Evolutionary conservation across 2,888 invertebrate genomes (phyloP), one percentile per base, ranked within the genome.

Genomic region (Petrolisthes cinctipes): DNA sequence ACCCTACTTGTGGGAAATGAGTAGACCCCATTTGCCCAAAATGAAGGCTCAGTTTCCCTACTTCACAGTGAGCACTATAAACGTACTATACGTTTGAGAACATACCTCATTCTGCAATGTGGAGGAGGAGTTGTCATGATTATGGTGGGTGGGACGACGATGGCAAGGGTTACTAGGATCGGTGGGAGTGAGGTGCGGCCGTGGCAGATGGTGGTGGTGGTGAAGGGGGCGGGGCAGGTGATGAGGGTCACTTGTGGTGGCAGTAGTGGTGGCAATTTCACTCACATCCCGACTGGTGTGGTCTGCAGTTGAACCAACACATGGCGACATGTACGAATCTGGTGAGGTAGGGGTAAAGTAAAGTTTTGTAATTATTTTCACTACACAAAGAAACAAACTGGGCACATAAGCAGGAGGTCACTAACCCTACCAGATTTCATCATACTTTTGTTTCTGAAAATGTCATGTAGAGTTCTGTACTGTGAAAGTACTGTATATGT

Each of bases 241-340:
- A 20, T 17, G 66, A 53, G 23, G 82, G 68, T 82, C 68, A 53
- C 68, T 61, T 66, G 82, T 56, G 66, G 57, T 82, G 82, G 82
- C n/a, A 6, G 81, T 81, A 37, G 81, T 86, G 54, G 61, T 61
- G 54, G 68, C 54, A 11, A 89, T 68, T n/a, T 86, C 87, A 75
- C 89, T 86, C 68, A 90, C 87, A 57, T 90, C 90, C 9, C 86
- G 83, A 83, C 90, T 90, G 78, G 88, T 89, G 83, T 84, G 89
- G 23, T 78, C 84, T 20, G 82, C 85, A 57, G 85, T 89, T 9
- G 90, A 89, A 11, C 85, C 89, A 51, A 82, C 83, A 56, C 87
- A 75, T 5, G 90, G 89, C 6, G 90, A 90, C 57, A 75, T 79
- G 66, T 86, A 90, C 4, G 89, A 87, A 51, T 89, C 90, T 90